Evolutionary conservation across 2,888 invertebrate genomes (phyloP), one percentile per base, ranked within the genome.

Genomic region (Orchesellides sinensis): DNA sequence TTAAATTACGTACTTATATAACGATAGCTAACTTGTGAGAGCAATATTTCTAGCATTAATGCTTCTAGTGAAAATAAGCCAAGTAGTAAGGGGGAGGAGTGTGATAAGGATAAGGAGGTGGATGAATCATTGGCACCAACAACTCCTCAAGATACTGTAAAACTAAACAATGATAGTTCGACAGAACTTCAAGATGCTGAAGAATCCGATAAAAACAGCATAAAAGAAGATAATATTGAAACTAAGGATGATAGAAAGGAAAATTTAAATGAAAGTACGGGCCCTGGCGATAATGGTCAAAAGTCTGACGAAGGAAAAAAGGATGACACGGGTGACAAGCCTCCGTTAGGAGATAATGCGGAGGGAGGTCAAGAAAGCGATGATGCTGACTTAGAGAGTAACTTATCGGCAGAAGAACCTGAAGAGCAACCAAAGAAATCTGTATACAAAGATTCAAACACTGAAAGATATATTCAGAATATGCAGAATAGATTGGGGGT

Each of bases 361-460:
- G 65, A 65, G 19, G 65, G 47, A 10, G 17, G 6, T 1, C 6
- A 2, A 32, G 78, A 78, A 25, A 78, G 78, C n/a, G 69, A 78
- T 4, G 77, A 69, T 23, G 25, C 10, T 17, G 68, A 77, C 17
- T 10, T 23, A 21, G 56, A 40, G 49, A 77, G 52, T 5, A 47
- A n/a, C 29, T 5, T 23, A 21, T 32, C 68, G 1, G 14, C 27
- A 1, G 65, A 25, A 5, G 63, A 6, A 14, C 40, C 45, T 17
- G 23, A 40, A 12, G 29, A 69, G 5, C 40, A 23, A 40, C 10
- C 40, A 45, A 21, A 12, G 56, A 59, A 52, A n/a, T 0, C 29
- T n/a, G 19, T 4, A 69, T 80, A 73, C 25, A 72, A 32, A 47
- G 80, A 80, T 66, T 52, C 72, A 8, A 80, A 80, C 14, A 80